Base-by-base conservation (phyloP, 2,113 vertebrate genomes). In the Callipepla californica region DNA sequence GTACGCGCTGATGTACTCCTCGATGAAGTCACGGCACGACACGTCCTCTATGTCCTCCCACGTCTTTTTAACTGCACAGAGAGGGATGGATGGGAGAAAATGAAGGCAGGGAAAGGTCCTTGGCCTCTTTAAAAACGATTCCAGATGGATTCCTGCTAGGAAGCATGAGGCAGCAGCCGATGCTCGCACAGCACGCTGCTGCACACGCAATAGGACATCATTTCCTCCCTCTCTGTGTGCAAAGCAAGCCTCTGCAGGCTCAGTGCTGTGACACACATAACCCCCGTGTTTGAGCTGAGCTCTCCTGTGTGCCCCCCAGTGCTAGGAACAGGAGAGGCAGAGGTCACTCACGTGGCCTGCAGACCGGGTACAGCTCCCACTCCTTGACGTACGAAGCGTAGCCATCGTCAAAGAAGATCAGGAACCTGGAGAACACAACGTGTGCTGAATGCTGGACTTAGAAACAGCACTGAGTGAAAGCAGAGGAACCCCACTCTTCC, bases 11-110 rank as follows among this genome's bases (percentile, higher is more conserved):
- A 99, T 98, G 94, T 99, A 99, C 58, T 99, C 99, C 94, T 99
- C 98, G 1, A 99, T 99, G 93, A 99, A 99, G 94, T 99, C 99
- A 21, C 98, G 97, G 50, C 99, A 99, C 3, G 99, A 99, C 21
- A 98, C 95, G 7, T 99, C 99, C 88, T 99, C 99, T 12, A 99
- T 99, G 94, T 99, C 99, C 32, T 99, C 99, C 99, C 99, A 99
- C 1, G 98, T 98, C 68, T 98, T 99, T 45, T 98, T 97, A 75
- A 99, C 99, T 99, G 96, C n/a, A 72, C 19, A 59, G 74, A 70
- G 63, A 63, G 34, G 83, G 63, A 74, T 8, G 20, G 2, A 11
- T 2, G 11, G 30, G 20, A 90, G 18, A 87, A 85, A 50, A 6
- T n/a, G n/a, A 81, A 75, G 34, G 92, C 6, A 25, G 48, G 11